Evolutionary conservation across 1,140 invertebrate genomes (phyloP).

Genomic region (Saccostrea glomerata): DNA sequence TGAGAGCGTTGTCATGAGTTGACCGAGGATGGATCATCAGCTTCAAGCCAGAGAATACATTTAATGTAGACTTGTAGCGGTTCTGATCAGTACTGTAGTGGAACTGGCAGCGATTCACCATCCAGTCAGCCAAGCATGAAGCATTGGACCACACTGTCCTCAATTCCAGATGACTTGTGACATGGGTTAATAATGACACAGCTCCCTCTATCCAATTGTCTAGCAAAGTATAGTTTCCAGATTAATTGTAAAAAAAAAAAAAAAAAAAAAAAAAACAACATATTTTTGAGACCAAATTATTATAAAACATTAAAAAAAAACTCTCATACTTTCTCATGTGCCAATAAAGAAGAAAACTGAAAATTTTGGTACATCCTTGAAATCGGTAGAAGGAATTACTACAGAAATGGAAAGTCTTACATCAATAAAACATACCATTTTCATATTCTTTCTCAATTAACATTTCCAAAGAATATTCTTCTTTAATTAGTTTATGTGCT

Average conservation of each 20-base stretch:
- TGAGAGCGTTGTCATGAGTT: neutral
- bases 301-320: too few species aligned
- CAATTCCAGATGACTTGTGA: neutral
- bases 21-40: neutral
- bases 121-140: conserved; percentile 15
- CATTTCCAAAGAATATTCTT: neutral
- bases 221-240: too few species aligned
- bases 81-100: neutral
- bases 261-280: too few species aligned
- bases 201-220: neutral
- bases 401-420: too few species aligned
- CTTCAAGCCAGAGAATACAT: neutral
- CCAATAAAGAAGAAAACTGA: too few species aligned
- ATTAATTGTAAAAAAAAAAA: too few species aligned
- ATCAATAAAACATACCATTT: neutral
- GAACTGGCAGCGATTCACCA: neutral
- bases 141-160: conserved; percentile 7
- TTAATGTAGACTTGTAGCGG: neutral
- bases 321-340: too few species aligned
- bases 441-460: neutral
- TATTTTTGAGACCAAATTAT: too few species aligned
- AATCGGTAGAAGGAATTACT: too few species aligned
- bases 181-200: neutral
- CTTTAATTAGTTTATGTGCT: neutral
- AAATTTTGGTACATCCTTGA: too few species aligned